These are phyloP conservation scores for Neotoxoptera formosana DNA, from an alignment of 1,140 invertebrate genomes.

Conservation along the genomic window DNA sequence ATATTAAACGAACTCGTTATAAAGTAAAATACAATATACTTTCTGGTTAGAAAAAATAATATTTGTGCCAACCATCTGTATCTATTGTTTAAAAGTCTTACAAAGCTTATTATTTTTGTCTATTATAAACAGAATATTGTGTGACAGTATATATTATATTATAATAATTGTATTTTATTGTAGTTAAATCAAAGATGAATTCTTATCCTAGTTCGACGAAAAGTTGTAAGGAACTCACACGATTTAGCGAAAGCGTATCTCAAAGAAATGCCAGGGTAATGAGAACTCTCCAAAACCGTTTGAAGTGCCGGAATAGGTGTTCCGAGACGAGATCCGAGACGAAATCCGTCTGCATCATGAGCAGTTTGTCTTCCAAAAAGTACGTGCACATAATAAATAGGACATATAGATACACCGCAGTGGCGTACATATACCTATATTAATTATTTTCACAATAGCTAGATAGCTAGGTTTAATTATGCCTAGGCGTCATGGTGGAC, in stretches of 20 bases:
- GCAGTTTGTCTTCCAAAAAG: background rate
- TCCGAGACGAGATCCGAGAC: background rate
- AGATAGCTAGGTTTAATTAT: too few species aligned
- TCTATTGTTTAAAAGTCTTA: background rate
- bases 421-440: too few species aligned
- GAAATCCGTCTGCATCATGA: background rate
- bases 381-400: background rate
- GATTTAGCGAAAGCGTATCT: background rate
- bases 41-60: too few species aligned
- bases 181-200: background rate
- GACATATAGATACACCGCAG: too few species aligned
- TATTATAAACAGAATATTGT: background rate
- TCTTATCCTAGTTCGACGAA: background rate
- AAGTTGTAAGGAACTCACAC: background rate
- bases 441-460: too few species aligned
- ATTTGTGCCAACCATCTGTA: background rate
- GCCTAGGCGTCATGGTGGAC: too few species aligned
- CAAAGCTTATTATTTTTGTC: background rate
- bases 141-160: background rate
- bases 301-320: background rate
- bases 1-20: too few species aligned
- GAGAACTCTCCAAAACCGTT: background rate
- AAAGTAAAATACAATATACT: too few species aligned
- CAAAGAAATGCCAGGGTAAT: background rate
- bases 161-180: background rate